These are phyloP conservation scores for Halocynthia roretzi DNA, from an alignment of 23 tunicate species.

Conservation along the genomic window DNA sequence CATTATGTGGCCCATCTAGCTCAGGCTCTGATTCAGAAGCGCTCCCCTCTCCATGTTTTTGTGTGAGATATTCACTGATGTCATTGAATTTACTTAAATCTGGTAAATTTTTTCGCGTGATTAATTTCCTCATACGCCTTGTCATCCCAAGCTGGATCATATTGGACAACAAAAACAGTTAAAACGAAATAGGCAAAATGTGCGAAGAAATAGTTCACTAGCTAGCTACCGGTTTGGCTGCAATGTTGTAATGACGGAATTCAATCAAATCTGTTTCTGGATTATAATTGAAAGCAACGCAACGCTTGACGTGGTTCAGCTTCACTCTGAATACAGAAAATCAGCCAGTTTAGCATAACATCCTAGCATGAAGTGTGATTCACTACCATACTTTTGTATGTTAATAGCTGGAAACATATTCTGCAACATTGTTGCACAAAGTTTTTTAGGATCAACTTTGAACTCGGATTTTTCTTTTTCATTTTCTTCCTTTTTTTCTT, in stretches of 20 bases:
- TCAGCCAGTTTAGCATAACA: too few relatives aligned
- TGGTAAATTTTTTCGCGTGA: conserved; percentile 39
- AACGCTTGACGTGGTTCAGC: conserved; percentile 51
- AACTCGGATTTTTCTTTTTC: background rate
- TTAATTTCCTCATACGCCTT: conserved; percentile 46
- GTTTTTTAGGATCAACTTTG: conserved; percentile 36
- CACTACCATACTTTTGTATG: conserved; percentile 31
- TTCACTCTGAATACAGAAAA: conserved; percentile 4
- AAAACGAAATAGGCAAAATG: too few relatives aligned
- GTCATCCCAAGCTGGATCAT: conserved; percentile 16
- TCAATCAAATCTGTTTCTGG: conserved; percentile 53
- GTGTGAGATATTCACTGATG: conserved; percentile 48
- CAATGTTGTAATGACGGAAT: conserved; percentile 77
- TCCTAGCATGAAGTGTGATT: too few relatives aligned
- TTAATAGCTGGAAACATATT: conserved; percentile 87
- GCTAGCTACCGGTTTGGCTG: conserved; percentile 43
- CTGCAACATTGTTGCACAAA: conserved; percentile 77
- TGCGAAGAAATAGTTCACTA: too few relatives aligned
- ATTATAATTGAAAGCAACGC: conserved; percentile 59
- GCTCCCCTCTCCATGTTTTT: conserved; percentile 38
- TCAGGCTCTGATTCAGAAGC: conserved; percentile 86
- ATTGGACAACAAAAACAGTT: too few relatives aligned
- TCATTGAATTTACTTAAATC: conserved; percentile 42
- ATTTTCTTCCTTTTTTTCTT: conserved; percentile 5
- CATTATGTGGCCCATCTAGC: conserved; percentile 53